Evolutionary conservation across 2,888 invertebrate genomes (phyloP), one percentile per base, ranked within the genome.

Genomic region (Pycnomerus fuliginosus): DNA sequence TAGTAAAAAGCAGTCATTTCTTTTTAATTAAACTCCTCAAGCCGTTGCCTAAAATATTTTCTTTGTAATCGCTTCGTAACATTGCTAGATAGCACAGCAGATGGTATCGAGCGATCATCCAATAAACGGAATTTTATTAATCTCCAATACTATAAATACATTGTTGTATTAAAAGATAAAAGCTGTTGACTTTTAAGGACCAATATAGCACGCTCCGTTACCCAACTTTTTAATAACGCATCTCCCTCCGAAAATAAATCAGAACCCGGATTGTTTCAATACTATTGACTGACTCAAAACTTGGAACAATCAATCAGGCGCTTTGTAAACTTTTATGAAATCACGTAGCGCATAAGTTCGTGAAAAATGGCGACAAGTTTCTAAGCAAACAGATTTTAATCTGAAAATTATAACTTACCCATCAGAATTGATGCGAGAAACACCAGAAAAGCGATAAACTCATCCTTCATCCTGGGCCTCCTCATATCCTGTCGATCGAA

Each of bases 391-490:
- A n/a, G n/a, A n/a, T n/a, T n/a, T n/a, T n/a, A n/a, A n/a, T n/a
- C n/a, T n/a, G n/a, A 20, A 20, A 20, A 4, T 20, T 20, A 48
- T 46, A 44, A 52, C 55, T 55, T 48, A 55, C 55, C 48, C 28
- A n/a, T n/a, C n/a, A 51, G 34, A 12, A 48, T 37, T 31, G 44
- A 37, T 16, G 41, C 34, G 37, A 55, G 49, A 40, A 50, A 45
- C 25, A 55, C 34, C 37, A 42, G 22, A 27, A 50, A 28, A 31
- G 43, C 44, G 17, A 48, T 39, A 27, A 51, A 42, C 40, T 36
- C 46, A 34, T 44, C 46, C 40, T 41, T 52, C 34, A 48, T 50
- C 32, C 44, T 44, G 32, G 33, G 37, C 55, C 53, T 53, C 44
- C 50, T 48, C 42, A 48, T 46, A 46, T 51, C 55, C n/a, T n/a